A percentile compares a stretch with the other conserved stretches of the same genome.
phyloP scores from a whole-genome alignment of 2,888 invertebrate species.

The Mythimna vitellina region DNA sequence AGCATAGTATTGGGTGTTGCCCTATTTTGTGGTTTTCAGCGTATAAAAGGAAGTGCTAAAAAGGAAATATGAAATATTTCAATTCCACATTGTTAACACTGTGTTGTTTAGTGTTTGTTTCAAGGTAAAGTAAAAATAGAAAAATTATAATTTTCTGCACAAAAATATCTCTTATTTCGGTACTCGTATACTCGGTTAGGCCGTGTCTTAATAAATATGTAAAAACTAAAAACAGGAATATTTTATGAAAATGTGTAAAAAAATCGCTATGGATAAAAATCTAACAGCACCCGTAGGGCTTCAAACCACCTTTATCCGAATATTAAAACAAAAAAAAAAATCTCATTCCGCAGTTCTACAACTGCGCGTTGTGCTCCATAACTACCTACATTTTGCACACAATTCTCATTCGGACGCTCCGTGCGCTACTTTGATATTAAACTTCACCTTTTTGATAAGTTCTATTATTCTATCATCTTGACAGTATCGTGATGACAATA shows the following conservation, averaged over 20 bases:
- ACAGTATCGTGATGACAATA: slow-evolving; percentile 17
- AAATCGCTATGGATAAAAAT: neutral
- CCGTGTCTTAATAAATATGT: too few relatives aligned
- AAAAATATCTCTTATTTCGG: neutral
- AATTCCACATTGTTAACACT: slow-evolving; percentile 20
- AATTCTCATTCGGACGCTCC: neutral
- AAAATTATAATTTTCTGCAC: neutral
- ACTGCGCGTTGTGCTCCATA: neutral
- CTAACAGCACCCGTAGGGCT: neutral
- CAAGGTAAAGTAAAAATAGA: slow-evolving; percentile 9
- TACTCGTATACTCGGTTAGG: neutral
- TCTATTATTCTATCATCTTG: slow-evolving; percentile 12
- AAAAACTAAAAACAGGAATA: too few relatives aligned
- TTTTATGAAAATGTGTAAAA: neutral
- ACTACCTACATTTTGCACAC: slow-evolving; percentile 24
- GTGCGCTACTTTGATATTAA: slow-evolving; percentile 28
- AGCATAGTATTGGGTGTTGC: slow-evolving; percentile 15
- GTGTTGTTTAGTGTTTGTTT: slow-evolving; percentile 4
- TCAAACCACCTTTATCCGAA: neutral
- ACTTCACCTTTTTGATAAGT: slow-evolving; percentile 43
- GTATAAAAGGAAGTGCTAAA: slow-evolving; percentile 37
- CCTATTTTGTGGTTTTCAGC: slow-evolving; percentile 36
- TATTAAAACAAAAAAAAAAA: neutral
- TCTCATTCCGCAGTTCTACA: too few relatives aligned
- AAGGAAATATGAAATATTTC: slow-evolving; percentile 40